Evolutionary conservation across 1,140 invertebrate genomes (phyloP).

Genomic region (Drosophila takahashii): DNA sequence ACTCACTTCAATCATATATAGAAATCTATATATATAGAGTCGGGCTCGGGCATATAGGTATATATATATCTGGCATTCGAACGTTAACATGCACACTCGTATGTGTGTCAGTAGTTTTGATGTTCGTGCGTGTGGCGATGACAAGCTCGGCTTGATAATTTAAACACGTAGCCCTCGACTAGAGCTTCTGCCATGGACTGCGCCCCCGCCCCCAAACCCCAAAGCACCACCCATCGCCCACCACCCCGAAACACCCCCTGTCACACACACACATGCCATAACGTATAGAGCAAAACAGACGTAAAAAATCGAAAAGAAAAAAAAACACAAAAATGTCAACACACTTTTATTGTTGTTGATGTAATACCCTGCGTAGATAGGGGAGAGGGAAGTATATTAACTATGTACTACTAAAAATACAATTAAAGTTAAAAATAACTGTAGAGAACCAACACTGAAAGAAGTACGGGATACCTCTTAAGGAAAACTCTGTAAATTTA

Average conservation of each 20-base stretch:
- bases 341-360: conserved; percentile 71
- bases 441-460: neutral
- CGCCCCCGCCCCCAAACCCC: conserved; percentile 21
- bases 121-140: conserved; percentile 66
- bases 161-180: conserved; percentile 69
- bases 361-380: conserved; percentile 46
- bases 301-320: conserved; percentile 54
- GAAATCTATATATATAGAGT: conserved; percentile 13
- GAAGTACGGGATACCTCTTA: neutral
- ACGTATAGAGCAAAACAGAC: conserved; percentile 76
- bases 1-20: conserved; percentile 29
- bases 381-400: conserved; percentile 9
- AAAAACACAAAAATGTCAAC: conserved; percentile 74
- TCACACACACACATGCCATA: conserved; percentile 35
- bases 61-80: conserved; percentile 10
- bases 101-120: conserved; percentile 42
- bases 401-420: neutral
- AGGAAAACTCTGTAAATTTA: too few relatives aligned
- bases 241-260: conserved; percentile 3
- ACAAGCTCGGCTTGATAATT: conserved; percentile 81
- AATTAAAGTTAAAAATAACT: conserved; percentile 6
- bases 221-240: conserved; percentile 14
- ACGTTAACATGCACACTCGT: conserved; percentile 42
- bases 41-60: conserved; percentile 10
- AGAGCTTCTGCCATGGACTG: conserved; percentile 25